Percentiles rank a stretch among this genome's conserved stretches.
These are phyloP conservation scores for Enhydra lutris DNA, from an alignment of 2,113 vertebrate genomes.

Conservation along the genomic window DNA sequence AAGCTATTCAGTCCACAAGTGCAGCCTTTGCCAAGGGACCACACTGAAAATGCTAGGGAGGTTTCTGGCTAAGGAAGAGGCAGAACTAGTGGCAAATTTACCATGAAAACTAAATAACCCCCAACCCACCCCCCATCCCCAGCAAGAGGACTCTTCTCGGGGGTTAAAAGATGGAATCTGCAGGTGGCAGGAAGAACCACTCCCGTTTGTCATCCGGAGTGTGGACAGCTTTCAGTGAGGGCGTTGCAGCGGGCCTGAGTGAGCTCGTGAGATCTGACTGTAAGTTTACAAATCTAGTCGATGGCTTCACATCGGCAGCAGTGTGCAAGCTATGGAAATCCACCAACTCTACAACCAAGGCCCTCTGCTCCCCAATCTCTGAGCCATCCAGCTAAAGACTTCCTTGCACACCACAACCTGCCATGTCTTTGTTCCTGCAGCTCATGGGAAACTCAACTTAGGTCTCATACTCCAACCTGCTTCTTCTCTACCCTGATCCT, in stretches of 20 bases:
- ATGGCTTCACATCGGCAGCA: not conserved
- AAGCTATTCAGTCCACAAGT: not conserved
- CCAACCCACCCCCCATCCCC: not conserved
- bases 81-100: not conserved
- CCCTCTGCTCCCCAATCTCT: not conserved
- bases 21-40: not conserved
- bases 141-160: not conserved
- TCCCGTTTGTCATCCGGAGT: not conserved
- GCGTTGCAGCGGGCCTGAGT: accelerated
- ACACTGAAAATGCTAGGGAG: not conserved
- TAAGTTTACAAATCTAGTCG: not conserved
- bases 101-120: not conserved
- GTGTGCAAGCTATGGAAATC: not conserved
- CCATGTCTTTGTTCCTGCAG: not conserved
- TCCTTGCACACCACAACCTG: not conserved
- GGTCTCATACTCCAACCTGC: not conserved
- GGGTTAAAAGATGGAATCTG: not conserved
- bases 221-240: not conserved
- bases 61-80: not conserved
- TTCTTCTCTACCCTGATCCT: not conserved
- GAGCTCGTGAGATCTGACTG: not conserved
- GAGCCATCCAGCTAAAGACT: not conserved
- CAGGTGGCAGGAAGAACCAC: not conserved
- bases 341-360: not conserved
- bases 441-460: not conserved